phyloP scores from a whole-genome alignment of 2,888 invertebrate species.

The Parasteatoda lunata region DNA sequence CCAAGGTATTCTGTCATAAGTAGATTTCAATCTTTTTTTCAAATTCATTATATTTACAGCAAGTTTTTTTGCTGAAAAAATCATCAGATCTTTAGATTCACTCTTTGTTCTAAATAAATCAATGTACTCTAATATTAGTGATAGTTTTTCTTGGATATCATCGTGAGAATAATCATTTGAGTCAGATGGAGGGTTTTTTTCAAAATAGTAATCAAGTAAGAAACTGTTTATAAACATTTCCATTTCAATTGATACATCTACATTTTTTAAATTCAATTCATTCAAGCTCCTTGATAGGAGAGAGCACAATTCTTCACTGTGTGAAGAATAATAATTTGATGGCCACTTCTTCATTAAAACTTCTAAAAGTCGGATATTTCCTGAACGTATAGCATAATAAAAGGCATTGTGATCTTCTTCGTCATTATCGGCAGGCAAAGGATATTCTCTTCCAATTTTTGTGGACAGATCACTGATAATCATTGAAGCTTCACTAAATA shows the following conservation, averaged over 20 bases:
- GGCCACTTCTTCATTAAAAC: background rate
- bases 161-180: background rate
- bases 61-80: background rate
- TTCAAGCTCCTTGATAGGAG: background rate
- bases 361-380: background rate
- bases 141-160: background rate
- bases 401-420: constrained; percentile 11
- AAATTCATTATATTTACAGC: constrained; percentile 27
- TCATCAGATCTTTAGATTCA: background rate
- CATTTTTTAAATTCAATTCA: background rate
- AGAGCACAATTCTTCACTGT: background rate
- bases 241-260: background rate
- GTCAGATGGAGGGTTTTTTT: background rate
- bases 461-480: background rate
- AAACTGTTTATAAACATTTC: background rate
- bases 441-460: no score
- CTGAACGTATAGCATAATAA: constrained; percentile 5
- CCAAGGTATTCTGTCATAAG: constrained; percentile 47
- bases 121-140: background rate
- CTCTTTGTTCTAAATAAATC: background rate
- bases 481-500: background rate
- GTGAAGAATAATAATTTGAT: background rate
- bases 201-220: background rate
- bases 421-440: constrained; percentile 4
- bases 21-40: constrained; percentile 21